Evolutionary conservation across 2,797 vertebrate genomes (phyloP), one percentile per base, ranked within the genome.

Genomic region (Tragopan temminckii): DNA sequence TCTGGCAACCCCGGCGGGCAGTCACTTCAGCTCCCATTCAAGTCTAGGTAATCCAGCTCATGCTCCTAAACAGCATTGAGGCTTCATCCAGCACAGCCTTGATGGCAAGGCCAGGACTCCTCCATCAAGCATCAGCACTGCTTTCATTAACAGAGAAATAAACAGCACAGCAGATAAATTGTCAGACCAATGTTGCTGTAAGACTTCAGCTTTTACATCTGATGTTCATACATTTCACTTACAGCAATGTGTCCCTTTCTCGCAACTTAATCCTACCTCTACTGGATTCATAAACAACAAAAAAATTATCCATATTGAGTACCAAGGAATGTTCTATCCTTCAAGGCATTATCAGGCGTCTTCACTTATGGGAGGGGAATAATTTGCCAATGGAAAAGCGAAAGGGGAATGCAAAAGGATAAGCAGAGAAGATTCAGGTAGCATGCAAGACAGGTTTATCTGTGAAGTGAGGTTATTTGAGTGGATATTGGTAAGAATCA

Each of bases 131-230:
- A 0, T 1, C 76, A 66, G 80, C 38, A n/a, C 40, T n/a, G n/a
- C n/a, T n/a, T n/a, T n/a, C n/a, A n/a, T n/a, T 63, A 42, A 31
- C 38, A 29, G 31, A 17, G 10, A 19, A 43, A 10, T 17, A 75
- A 89, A 72, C 7, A 80, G 35, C 85, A 85, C 3, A 68, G 43
- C 38, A 88, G 89, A 83, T 72, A 90, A 91, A 89, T 58, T 53
- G 10, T 58, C 10, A 71, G 80, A 13, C 33, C 33, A 53, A 6
- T 21, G 15, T 35, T 91, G 29, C 55, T 91, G 3, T 43, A 66
- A 79, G 35, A 68, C 18, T 83, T 80, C 7, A 72, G 55, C 50
- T 90, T 88, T 88, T 46, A 31, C 80, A 66, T 19, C 15, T 74
- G 43, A 71, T 17, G 58, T 71, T 67, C 27, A 63, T 77, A 89